Evolutionary conservation across 2,797 vertebrate genomes (phyloP).

Genomic region (Cottoperca gobio): DNA sequence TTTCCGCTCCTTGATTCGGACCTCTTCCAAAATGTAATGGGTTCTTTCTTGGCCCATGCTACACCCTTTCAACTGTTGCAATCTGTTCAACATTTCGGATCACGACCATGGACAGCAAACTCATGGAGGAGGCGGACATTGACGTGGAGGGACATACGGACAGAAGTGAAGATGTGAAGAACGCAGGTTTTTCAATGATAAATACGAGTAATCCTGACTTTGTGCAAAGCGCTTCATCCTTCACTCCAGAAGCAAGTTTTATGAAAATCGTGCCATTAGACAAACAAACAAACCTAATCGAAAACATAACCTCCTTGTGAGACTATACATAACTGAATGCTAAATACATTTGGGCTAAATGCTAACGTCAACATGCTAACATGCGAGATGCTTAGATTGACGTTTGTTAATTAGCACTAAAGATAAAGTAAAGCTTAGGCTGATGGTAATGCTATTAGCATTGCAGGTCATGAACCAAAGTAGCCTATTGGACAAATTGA

Average conservation of each 20-base stretch:
- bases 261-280: too few relatives aligned
- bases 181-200: constrained; percentile 2
- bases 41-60: too few relatives aligned
- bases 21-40: too few relatives aligned
- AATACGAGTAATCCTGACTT: neutral
- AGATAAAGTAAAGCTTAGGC: neutral
- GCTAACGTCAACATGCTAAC: too few relatives aligned
- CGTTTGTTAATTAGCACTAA: neutral
- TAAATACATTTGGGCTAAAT: too few relatives aligned
- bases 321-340: too few relatives aligned
- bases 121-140: constrained; percentile 70
- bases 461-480: neutral
- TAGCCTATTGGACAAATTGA: too few relatives aligned
- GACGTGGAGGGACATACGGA: constrained; percentile 63
- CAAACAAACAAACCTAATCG: too few relatives aligned
- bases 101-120: constrained; percentile 77
- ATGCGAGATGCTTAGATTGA: too few relatives aligned
- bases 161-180: constrained; percentile 21
- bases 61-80: too few relatives aligned
- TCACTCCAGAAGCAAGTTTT: constrained; percentile 8
- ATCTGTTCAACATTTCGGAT: constrained; percentile 56
- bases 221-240: constrained; percentile 33
- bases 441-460: neutral
- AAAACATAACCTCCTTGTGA: too few relatives aligned
- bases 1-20: too few relatives aligned